Evolutionary conservation across 2,797 vertebrate species (phyloP).

Genomic region (Xiphophorus birchmanni): DNA sequence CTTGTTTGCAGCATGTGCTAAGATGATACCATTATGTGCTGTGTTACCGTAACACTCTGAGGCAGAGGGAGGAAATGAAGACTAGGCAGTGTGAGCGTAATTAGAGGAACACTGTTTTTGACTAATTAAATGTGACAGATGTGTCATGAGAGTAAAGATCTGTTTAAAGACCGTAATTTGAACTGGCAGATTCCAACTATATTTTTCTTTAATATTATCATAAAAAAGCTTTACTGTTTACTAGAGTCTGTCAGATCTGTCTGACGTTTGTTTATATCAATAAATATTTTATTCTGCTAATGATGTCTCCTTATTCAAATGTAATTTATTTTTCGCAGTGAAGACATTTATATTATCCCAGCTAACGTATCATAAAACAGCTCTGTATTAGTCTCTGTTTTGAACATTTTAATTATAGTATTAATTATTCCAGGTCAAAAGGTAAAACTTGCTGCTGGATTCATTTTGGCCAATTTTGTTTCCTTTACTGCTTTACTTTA

Average conservation of each 20-base stretch:
- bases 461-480: background rate
- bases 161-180: background rate
- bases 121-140: background rate
- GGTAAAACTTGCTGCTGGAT: background rate
- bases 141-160: background rate
- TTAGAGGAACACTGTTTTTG: background rate
- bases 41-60: conserved; percentile 1
- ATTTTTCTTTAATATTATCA: background rate
- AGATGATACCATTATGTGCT: background rate
- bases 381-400: background rate
- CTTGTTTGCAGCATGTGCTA: conserved; percentile 5
- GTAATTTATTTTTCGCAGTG: background rate
- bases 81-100: background rate
- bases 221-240: background rate
- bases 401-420: background rate
- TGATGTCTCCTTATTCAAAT: background rate
- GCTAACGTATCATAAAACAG: background rate
- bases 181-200: background rate
- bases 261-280: background rate
- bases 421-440: background rate
- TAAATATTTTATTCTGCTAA: background rate
- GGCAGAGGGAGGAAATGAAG: background rate
- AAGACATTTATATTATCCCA: background rate
- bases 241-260: background rate
- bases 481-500: background rate